Conservation (phyloP, 2,797 vertebrate genomes). For the Cossypha polioptera region DNA sequence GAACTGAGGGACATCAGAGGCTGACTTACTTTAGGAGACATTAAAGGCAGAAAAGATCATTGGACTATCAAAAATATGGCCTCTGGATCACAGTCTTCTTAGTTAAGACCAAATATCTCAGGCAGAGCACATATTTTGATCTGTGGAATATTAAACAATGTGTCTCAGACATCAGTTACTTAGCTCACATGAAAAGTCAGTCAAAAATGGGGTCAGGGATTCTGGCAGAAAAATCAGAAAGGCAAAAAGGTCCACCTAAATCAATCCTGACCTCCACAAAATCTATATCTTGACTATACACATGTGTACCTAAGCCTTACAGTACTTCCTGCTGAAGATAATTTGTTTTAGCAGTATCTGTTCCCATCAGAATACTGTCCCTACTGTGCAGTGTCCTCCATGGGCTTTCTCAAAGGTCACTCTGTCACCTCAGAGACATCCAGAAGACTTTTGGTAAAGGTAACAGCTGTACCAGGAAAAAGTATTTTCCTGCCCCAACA, state of each 20-base stretch:
- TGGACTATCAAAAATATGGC: neutral
- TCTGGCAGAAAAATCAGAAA: neutral
- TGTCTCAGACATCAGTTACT: neutral
- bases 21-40: neutral
- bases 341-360: neutral
- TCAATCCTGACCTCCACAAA: neutral
- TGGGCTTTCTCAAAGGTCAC: fast-evolving
- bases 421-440: neutral
- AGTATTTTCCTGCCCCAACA: neutral
- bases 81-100: neutral
- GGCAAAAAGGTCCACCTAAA: neutral
- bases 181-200: neutral
- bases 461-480: neutral
- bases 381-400: neutral
- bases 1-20: neutral
- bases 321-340: neutral
- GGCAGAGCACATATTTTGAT: neutral
- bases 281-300: neutral
- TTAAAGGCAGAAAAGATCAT: neutral
- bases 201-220: neutral
- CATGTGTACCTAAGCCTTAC: neutral
- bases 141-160: neutral
- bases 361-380: neutral
- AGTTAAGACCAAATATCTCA: neutral
- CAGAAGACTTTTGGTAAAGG: neutral